phyloP scores from a whole-genome alignment of 2,797 vertebrate genomes.

The Simalia tracyae region DNA sequence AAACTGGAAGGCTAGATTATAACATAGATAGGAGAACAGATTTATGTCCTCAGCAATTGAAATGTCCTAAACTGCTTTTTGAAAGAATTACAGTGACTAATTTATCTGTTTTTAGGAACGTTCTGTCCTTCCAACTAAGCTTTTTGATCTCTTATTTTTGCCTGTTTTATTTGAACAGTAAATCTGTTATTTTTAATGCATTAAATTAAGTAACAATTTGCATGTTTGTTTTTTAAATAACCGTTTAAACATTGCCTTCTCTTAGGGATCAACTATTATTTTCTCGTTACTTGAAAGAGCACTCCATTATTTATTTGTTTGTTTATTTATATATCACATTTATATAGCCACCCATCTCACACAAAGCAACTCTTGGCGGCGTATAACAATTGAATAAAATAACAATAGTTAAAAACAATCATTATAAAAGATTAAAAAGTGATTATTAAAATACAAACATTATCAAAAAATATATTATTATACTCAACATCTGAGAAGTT shows the following conservation, averaged over 20 bases:
- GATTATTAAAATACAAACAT: too few relatives aligned
- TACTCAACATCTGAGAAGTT: background rate
- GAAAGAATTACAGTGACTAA: background rate
- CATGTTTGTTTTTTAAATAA: background rate
- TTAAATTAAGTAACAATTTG: background rate
- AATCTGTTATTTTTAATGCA: background rate
- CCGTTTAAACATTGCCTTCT: background rate
- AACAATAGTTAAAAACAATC: too few relatives aligned
- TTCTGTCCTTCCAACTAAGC: background rate
- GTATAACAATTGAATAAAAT: too few relatives aligned
- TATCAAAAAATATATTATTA: background rate
- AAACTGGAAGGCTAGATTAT: background rate
- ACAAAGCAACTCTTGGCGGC: too few relatives aligned
- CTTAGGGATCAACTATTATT: background rate
- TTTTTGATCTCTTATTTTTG: background rate
- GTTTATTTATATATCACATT: too few relatives aligned
- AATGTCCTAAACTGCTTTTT: background rate
- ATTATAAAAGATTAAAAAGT: too few relatives aligned
- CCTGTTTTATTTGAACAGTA: background rate
- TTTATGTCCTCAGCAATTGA: background rate
- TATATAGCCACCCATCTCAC: too few relatives aligned
- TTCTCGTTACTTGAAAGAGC: background rate
- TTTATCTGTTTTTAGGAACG: background rate
- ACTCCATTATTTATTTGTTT: background rate
- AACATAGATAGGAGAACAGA: background rate